These are phyloP conservation scores for Pseudococcus viburni DNA, from an alignment of 2,888 invertebrate species.

Conservation along the genomic window DNA sequence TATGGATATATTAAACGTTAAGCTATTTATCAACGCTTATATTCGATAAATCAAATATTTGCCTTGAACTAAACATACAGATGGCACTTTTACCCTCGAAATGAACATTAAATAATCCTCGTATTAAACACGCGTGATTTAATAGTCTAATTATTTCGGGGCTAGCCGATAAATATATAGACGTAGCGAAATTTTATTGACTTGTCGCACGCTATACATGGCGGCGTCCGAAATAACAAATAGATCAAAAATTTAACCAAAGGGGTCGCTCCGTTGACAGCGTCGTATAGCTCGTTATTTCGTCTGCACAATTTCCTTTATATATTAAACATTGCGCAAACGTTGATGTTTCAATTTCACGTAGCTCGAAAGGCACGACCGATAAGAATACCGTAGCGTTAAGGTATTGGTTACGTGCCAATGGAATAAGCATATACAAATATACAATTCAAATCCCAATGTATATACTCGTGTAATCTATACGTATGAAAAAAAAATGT, in stretches of 20 bases:
- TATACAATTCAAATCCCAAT: neutral
- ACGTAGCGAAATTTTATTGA: conserved; percentile 36
- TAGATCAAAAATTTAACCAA: conserved; percentile 28
- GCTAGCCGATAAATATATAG: conserved; percentile 16
- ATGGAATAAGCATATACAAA: neutral
- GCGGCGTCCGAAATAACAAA: conserved; percentile 25
- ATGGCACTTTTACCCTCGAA: conserved; percentile 50
- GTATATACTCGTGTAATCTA: no score
- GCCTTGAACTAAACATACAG: conserved; percentile 48
- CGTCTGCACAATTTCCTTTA: conserved; percentile 38
- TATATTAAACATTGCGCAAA: conserved; percentile 16
- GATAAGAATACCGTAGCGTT: neutral
- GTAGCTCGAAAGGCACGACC: neutral
- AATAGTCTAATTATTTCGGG: conserved; percentile 47
- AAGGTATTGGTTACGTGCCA: conserved; percentile 43
- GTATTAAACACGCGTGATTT: conserved; percentile 51
- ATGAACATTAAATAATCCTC: conserved; percentile 48
- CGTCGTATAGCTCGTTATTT: conserved; percentile 23
- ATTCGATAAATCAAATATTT: conserved; percentile 52
- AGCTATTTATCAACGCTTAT: conserved; percentile 50
- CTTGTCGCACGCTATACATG: conserved; percentile 45
- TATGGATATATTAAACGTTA: conserved; percentile 48
- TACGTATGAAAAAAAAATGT: neutral
- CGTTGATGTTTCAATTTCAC: conserved; percentile 33
- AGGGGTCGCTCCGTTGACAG: neutral